These are phyloP conservation scores for Bombus picipes DNA, from an alignment of 1,140 invertebrate species.

Conservation along the genomic window DNA sequence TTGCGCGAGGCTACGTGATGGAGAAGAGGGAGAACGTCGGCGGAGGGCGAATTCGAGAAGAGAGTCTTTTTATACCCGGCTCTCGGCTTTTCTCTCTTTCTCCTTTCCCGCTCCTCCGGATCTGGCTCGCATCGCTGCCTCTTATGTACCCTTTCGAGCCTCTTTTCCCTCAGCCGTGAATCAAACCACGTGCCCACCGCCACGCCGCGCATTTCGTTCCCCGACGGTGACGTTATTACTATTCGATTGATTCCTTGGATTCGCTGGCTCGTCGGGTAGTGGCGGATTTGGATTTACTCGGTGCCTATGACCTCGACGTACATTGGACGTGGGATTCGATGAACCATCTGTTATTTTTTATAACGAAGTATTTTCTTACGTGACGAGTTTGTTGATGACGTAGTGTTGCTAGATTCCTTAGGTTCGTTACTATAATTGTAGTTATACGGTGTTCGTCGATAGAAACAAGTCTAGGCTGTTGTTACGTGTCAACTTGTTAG, in stretches of 20 bases:
- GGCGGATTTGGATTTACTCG: not conserved
- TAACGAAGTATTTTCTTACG: not conserved
- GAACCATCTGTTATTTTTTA: not conserved
- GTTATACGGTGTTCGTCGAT: not conserved
- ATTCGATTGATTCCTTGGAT: slow-evolving; percentile 42
- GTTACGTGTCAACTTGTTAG: not conserved
- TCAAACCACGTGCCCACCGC: slow-evolving; percentile 45
- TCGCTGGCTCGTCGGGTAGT: not conserved
- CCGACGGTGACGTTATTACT: slow-evolving; percentile 38
- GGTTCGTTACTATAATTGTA: no score
- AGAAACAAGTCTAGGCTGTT: not conserved
- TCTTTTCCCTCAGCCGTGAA: slow-evolving; percentile 38
- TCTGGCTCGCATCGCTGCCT: slow-evolving; percentile 40
- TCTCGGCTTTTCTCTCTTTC: slow-evolving; percentile 35
- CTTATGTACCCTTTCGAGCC: slow-evolving; percentile 50
- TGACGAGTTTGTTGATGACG: no score
- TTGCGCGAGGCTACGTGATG: slow-evolving; percentile 10
- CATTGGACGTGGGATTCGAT: not conserved
- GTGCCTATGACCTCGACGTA: not conserved
- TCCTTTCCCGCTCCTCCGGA: slow-evolving; percentile 20
- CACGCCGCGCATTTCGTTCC: slow-evolving; percentile 22
- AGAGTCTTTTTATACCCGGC: slow-evolving; percentile 56
- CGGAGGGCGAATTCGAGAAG: slow-evolving; percentile 59
- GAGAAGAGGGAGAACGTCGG: slow-evolving; percentile 34
- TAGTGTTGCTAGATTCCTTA: no score